phyloP scores from a whole-genome alignment of 2,113 vertebrate genomes.

The Tachuris rubrigastra region DNA sequence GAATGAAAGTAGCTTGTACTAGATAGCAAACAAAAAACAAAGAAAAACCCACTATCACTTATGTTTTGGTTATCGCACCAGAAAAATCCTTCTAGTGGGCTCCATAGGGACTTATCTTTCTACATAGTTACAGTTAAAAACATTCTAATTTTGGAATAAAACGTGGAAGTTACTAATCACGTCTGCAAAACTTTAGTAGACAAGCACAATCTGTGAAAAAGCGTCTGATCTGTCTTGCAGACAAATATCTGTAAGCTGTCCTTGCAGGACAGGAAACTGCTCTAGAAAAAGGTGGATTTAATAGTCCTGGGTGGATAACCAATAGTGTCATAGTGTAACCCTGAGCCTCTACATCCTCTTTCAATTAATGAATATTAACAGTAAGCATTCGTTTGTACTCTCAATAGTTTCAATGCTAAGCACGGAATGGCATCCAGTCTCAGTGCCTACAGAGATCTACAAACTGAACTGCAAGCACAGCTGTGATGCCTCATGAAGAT shows the following conservation, averaged over 20 bases:
- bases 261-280: neutral
- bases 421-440: neutral
- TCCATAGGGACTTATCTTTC: neutral
- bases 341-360: neutral
- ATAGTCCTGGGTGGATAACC: neutral
- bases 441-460: neutral
- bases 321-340: neutral
- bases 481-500: neutral
- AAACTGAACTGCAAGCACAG: slow-evolving; percentile 3
- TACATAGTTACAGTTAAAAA: neutral
- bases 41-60: neutral
- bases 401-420: neutral
- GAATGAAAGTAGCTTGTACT: neutral
- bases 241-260: neutral
- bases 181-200: neutral
- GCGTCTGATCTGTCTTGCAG: neutral
- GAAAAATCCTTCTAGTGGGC: neutral
- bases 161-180: neutral
- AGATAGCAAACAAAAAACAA: neutral
- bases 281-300: neutral
- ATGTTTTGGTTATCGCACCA: neutral
- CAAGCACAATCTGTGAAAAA: neutral
- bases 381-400: neutral
- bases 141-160: neutral
- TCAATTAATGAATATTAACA: neutral